phyloP scores from a whole-genome alignment of 2,113 vertebrate genomes.

The Centrocercus urophasianus region DNA sequence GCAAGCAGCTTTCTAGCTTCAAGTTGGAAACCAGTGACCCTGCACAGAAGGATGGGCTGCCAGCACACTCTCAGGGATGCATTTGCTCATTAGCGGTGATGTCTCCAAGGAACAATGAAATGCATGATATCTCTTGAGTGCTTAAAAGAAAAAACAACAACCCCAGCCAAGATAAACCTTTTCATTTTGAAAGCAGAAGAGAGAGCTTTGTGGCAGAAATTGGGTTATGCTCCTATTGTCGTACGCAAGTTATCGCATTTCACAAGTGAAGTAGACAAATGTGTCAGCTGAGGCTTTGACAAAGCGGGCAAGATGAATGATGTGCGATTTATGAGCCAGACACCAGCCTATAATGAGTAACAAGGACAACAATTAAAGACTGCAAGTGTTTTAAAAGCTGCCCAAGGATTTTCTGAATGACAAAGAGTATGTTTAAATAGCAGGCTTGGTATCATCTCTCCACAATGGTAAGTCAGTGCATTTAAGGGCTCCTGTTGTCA shows the following conservation, averaged over 20 bases:
- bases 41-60: neutral
- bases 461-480: constrained; percentile 12
- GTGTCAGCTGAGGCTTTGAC: neutral
- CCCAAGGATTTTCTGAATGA: constrained; percentile 40
- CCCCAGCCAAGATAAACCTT: neutral
- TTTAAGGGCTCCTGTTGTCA: constrained; percentile 61
- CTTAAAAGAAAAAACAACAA: neutral
- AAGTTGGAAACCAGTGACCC: neutral
- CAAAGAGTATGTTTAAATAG: constrained; percentile 28
- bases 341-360: constrained; percentile 34
- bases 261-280: neutral
- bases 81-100: neutral
- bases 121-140: neutral
- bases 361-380: constrained; percentile 54
- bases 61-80: rapidly evolving
- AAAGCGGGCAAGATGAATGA: neutral
- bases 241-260: neutral
- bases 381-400: constrained; percentile 9
- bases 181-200: neutral
- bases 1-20: neutral
- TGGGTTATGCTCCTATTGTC: neutral
- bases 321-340: constrained; percentile 25
- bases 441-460: constrained; percentile 14
- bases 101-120: neutral
- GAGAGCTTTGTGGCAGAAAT: neutral